Conservation (phyloP, 2,797 vertebrate genomes). For the Sparidentex hasta region DNA sequence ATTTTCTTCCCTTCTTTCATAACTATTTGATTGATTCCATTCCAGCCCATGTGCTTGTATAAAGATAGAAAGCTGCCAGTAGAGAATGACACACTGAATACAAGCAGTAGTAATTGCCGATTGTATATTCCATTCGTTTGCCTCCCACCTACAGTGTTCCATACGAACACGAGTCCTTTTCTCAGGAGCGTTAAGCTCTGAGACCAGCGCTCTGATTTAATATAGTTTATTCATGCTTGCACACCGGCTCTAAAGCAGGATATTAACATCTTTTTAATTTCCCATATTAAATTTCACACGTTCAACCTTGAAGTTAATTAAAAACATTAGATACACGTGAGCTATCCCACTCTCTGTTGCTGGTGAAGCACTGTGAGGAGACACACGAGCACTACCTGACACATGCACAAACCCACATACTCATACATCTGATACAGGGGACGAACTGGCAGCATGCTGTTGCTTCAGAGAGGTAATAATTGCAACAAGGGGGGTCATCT, state of each 20-base stretch:
- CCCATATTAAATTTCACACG: constrained; percentile 86
- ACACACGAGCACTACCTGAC: constrained; percentile 31
- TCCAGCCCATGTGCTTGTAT: constrained; percentile 30
- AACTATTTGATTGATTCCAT: constrained; percentile 24
- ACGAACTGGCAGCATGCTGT: constrained; percentile 37
- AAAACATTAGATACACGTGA: constrained; percentile 77
- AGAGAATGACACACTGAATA: constrained; percentile 24
- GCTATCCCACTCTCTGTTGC: constrained; percentile 46
- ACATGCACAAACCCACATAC: constrained; percentile 43
- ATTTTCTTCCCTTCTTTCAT: constrained; percentile 23
- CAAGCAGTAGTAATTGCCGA: constrained; percentile 47
- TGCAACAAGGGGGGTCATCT: constrained; percentile 55
- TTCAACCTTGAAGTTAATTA: constrained; percentile 88
- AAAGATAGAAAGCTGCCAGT: constrained; percentile 45
- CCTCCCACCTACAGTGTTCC: constrained; percentile 26
- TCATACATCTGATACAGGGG: constrained; percentile 32
- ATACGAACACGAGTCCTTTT: constrained; percentile 46
- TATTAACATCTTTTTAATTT: constrained; percentile 88
- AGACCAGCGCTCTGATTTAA: constrained; percentile 71
- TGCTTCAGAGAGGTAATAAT: constrained; percentile 64
- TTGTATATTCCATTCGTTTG: constrained; percentile 35
- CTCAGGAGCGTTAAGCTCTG: constrained; percentile 59
- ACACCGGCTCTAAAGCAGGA: constrained; percentile 79
- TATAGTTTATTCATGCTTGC: constrained; percentile 83
- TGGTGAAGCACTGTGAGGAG: constrained; percentile 20